A percentile compares a stretch with the other conserved stretches of the same genome.
Evolutionary conservation across 1,140 invertebrate genomes (phyloP).

Genomic region (Ditylenchus dipsaci): DNA sequence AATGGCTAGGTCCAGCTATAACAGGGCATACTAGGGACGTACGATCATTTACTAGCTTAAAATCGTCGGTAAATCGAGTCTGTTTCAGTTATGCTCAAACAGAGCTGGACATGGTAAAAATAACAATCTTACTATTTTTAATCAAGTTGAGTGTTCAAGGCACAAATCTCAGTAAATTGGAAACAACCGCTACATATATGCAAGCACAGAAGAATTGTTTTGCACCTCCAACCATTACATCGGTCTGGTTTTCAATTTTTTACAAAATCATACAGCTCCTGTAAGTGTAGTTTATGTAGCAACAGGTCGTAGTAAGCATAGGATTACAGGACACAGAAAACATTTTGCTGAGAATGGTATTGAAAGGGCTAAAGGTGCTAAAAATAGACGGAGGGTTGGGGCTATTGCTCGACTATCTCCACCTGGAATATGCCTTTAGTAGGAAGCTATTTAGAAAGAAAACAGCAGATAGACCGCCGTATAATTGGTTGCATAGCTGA

Average conservation of each 20-base stretch:
- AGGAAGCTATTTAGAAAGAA: too few relatives aligned
- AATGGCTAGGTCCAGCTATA: slow-evolving; percentile 77
- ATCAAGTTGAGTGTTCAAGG: slow-evolving; percentile 63
- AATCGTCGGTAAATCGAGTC: slow-evolving; percentile 70
- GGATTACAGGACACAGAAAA: too few relatives aligned
- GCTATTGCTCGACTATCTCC: too few relatives aligned
- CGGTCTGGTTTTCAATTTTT: slow-evolving; percentile 58
- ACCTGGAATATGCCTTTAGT: too few relatives aligned
- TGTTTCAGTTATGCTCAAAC: slow-evolving; percentile 82
- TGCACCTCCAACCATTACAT: slow-evolving; percentile 78
- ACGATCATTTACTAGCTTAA: slow-evolving; percentile 66
- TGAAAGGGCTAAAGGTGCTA: too few relatives aligned
- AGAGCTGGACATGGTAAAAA: slow-evolving; percentile 80
- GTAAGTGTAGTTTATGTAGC: too few relatives aligned
- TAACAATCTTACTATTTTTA: slow-evolving; percentile 67
- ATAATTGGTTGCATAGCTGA: too few relatives aligned
- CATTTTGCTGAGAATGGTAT: too few relatives aligned
- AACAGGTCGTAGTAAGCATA: too few relatives aligned
- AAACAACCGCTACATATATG: slow-evolving; percentile 84
- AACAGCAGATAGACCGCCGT: too few relatives aligned
- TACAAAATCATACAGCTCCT: background rate
- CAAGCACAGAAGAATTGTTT: slow-evolving; percentile 74
- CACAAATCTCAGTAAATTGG: slow-evolving; percentile 81
- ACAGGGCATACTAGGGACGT: slow-evolving; percentile 1
- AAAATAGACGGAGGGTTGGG: too few relatives aligned